phyloP scores from a whole-genome alignment of 2,113 vertebrate genomes.

The Meriones unguiculatus region DNA sequence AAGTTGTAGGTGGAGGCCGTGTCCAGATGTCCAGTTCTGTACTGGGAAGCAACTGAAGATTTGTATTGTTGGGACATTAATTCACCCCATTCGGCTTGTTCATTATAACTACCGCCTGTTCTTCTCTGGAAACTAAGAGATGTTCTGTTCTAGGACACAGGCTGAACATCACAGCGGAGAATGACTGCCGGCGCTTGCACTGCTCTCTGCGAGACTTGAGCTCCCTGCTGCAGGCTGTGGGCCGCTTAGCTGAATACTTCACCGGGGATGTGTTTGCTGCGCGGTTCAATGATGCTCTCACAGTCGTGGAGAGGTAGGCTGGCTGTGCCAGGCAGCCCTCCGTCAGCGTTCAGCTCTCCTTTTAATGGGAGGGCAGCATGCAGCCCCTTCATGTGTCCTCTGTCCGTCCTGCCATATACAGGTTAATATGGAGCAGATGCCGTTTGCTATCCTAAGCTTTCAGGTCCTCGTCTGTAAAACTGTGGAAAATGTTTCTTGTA shows the following conservation, averaged over 20 bases:
- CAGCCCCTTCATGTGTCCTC: background rate
- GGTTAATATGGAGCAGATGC: background rate
- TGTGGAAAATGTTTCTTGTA: background rate
- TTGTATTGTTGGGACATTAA: background rate
- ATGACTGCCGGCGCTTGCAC: conserved; percentile 96
- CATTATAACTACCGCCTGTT: background rate
- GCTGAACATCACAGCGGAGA: conserved; percentile 97
- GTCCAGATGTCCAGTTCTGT: background rate
- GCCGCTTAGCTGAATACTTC: conserved; percentile 96
- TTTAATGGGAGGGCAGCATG: background rate
- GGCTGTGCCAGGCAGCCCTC: fast-evolving
- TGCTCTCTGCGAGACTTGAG: conserved; percentile 97
- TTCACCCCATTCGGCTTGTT: background rate
- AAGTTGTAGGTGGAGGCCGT: background rate
- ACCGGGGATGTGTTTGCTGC: conserved; percentile 95
- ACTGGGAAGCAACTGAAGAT: background rate
- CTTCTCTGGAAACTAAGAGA: background rate
- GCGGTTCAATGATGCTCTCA: conserved; percentile 94
- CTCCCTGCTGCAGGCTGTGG: conserved; percentile 96
- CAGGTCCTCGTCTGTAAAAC: background rate
- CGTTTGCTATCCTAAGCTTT: background rate
- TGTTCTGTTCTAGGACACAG: conserved; percentile 90
- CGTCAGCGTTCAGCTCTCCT: background rate
- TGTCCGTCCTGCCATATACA: background rate
- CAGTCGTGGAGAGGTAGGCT: conserved; percentile 95